Evolutionary conservation across 2,888 invertebrate species (phyloP).

Genomic region (Acronicta leporina): DNA sequence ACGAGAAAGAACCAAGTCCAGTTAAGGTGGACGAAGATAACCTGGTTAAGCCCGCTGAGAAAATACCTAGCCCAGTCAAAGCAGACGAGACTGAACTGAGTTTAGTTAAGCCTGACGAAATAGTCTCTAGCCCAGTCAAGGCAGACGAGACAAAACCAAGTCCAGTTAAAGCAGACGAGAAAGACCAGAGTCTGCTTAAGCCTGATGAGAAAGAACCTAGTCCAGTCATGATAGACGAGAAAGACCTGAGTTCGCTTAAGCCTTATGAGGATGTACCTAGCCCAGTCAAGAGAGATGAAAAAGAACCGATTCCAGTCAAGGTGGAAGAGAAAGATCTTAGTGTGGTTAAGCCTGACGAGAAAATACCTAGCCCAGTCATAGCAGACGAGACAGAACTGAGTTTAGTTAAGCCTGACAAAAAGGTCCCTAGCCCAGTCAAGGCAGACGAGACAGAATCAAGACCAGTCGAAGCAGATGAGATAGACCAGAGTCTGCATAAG

Average conservation of each 20-base stretch:
- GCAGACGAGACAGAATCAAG: conserved; percentile 6
- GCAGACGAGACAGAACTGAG: background rate
- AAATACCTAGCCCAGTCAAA: background rate
- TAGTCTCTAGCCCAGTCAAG: conserved; percentile 1
- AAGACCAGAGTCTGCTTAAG: conserved; percentile 9
- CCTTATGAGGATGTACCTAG: conserved; percentile 5
- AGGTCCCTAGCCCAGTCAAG: background rate
- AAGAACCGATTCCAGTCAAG: background rate
- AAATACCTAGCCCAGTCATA: background rate
- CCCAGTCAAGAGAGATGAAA: conserved; percentile 1
- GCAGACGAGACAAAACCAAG: conserved; percentile 4
- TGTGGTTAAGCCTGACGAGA: conserved; percentile 1
- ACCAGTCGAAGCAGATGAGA: background rate
- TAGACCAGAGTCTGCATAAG: background rate
- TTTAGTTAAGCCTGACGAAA: background rate
- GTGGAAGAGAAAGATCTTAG: background rate
- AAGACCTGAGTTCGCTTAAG: conserved; percentile 8
- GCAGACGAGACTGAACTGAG: conserved; percentile 4
- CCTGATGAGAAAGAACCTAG: conserved; percentile 11
- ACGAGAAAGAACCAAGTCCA: background rate
- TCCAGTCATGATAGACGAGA: conserved; percentile 10
- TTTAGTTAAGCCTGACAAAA: background rate
- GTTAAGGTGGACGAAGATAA: background rate
- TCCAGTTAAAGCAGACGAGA: background rate
- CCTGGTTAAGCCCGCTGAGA: too few relatives aligned